Evolutionary conservation across 2,888 invertebrate genomes (phyloP), one percentile per base, ranked within the genome.

Genomic region (Thera obeliscata): DNA sequence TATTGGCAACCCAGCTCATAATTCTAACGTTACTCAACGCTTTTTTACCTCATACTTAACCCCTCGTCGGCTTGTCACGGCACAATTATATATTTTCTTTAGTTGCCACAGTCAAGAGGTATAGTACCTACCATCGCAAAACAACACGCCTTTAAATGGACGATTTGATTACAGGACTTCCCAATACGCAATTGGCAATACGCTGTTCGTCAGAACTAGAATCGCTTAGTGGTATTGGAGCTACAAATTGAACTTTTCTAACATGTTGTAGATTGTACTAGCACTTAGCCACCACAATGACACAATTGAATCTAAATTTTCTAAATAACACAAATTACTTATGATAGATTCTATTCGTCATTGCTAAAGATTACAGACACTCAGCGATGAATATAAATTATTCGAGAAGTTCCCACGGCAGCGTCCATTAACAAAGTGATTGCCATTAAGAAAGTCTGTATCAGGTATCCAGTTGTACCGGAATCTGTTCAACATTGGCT

Each of bases 361-460:
- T 50, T 12, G 36, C 9, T 59, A 9, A 50, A 38, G 8, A 49
- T 49, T n/a, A 59, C 1, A 48, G 22, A 55, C 49, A 61, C 57
- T 66, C 6, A 46, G 12, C 57, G 58, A 46, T 58, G 60, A 63
- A 67, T 62, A 69, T 46, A 46, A 46, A 46, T 46, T 9, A 66
- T 67, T 72, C 73, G 66, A 71, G 70, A 74, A 64, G 66, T 72
- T 80, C 78, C 75, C 76, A 79, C 76, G 78, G 76, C 66, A 74
- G 75, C 72, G 71, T 75, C 74, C 74, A 78, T 80, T 76, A 80
- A 76, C 72, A 72, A 74, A 73, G 71, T 80, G 78, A 77, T 81
- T 76, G 74, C 76, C 78, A 80, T 78, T 77, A 84, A 85, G 87
- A 88, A 88, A 88, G 86, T 82, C 78, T 73, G 73, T 76, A 74